Conservation (phyloP, 2,888 invertebrate genomes). For the Napeogenes inachia region DNA sequence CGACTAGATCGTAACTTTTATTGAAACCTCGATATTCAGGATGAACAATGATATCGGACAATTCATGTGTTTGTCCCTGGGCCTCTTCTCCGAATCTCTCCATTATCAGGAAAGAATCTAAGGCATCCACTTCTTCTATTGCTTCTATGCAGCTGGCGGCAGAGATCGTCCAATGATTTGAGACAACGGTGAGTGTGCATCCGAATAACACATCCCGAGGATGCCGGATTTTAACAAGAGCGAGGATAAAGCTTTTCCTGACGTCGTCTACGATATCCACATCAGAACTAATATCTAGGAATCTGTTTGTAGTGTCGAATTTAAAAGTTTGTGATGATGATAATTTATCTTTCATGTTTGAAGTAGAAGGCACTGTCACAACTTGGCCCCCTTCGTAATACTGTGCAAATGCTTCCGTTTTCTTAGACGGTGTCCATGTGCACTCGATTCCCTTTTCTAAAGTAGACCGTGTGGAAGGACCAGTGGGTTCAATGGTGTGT, state of each 20-base stretch:
- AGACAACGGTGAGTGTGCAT: constrained; percentile 55
- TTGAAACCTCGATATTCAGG: constrained; percentile 48
- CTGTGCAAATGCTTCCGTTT: constrained; percentile 42
- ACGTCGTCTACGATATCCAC: constrained; percentile 35
- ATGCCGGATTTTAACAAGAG: constrained; percentile 52
- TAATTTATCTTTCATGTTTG: neutral
- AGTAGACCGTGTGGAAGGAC: too few relatives aligned
- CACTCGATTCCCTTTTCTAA: constrained; percentile 39
- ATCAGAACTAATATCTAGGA: constrained; percentile 31
- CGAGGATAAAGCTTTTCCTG: constrained; percentile 40
- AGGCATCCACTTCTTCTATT: constrained; percentile 55
- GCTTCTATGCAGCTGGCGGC: constrained; percentile 64
- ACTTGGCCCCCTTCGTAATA: constrained; percentile 39
- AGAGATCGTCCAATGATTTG: constrained; percentile 52
- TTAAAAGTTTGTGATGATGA: neutral
- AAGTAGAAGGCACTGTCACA: neutral
- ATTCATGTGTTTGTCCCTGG: constrained; percentile 37
- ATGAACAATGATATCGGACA: constrained; percentile 52
- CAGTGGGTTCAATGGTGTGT: too few relatives aligned
- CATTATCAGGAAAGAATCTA: constrained; percentile 58
- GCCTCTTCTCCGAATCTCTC: constrained; percentile 37
- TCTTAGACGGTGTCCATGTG: constrained; percentile 54
- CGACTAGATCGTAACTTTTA: constrained; percentile 48
- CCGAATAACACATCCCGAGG: constrained; percentile 51
- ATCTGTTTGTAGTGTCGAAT: constrained; percentile 8